Percentiles rank a stretch among this genome's conserved stretches.
phyloP scores from a whole-genome alignment of 2,797 vertebrate species.

The Ceyx erithaca region DNA sequence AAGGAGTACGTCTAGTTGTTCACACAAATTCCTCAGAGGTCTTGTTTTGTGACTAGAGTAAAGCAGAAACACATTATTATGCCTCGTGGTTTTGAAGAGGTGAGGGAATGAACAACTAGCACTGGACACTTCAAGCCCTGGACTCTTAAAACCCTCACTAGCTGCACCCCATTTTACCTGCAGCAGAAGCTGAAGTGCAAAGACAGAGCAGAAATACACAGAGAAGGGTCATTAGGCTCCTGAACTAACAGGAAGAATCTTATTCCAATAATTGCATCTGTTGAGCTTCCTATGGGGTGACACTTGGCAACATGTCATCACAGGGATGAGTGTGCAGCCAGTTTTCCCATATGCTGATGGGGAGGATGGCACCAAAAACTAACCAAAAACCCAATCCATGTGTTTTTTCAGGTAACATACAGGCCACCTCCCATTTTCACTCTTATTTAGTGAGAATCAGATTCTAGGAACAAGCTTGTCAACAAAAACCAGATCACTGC shows the following conservation, averaged over 20 bases:
- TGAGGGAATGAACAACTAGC: neutral
- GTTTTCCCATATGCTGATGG: neutral
- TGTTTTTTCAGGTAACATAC: neutral
- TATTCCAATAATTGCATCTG: neutral
- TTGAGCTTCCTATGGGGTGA: neutral
- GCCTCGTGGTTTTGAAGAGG: neutral
- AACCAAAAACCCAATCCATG: neutral
- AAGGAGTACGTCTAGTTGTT: neutral
- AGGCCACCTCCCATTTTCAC: neutral
- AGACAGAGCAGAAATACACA: accelerated
- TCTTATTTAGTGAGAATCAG: neutral
- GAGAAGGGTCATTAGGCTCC: neutral
- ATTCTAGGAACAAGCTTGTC: constrained; percentile 23
- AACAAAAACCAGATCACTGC: constrained; percentile 34
- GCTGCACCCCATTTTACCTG: neutral
- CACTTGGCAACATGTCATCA: neutral
- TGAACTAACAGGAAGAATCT: neutral
- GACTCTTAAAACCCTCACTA: neutral
- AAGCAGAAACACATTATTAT: neutral
- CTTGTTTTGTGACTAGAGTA: neutral
- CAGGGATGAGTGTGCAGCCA: neutral
- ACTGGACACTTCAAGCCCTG: neutral
- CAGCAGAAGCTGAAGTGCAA: neutral
- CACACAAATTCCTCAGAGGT: neutral
- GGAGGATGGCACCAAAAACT: neutral